Conservation (phyloP, 1,140 invertebrate species). For the Zaprionus nigranus region DNA sequence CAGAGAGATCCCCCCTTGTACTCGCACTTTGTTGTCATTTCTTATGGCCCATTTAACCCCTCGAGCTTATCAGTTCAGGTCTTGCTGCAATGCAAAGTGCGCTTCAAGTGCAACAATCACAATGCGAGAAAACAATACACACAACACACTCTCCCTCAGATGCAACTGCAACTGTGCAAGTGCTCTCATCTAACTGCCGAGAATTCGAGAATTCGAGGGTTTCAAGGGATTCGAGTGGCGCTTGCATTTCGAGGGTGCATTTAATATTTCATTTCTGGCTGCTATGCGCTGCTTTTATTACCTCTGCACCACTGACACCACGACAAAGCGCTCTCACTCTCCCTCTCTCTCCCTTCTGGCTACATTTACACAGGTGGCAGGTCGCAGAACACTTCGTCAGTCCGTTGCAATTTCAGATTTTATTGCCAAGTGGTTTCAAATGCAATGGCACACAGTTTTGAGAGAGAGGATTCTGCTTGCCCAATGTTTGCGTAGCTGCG, state of each 20-base stretch:
- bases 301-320: conserved; percentile 74
- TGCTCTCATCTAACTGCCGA: conserved; percentile 15
- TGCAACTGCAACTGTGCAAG: background rate
- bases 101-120: conserved; percentile 29
- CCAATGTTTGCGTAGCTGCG: conserved; percentile 18
- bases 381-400: conserved; percentile 53
- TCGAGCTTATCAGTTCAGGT: conserved; percentile 3
- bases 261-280: conserved; percentile 75
- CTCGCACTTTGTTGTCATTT: background rate
- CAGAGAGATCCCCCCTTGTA: background rate
- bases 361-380: conserved; percentile 54
- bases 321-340: conserved; percentile 39
- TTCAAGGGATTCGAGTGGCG: conserved; percentile 18
- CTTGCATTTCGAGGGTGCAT: conserved; percentile 55
- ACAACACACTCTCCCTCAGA: conserved; percentile 29
- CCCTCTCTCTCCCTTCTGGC: background rate
- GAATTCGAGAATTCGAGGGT: conserved; percentile 5
- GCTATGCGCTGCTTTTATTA: conserved; percentile 73
- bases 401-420: conserved; percentile 67
- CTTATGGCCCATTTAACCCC: conserved; percentile 35
- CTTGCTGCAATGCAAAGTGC: conserved; percentile 27
- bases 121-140: conserved; percentile 16
- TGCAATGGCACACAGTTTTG: conserved; percentile 54
- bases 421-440: conserved; percentile 78
- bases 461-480: background rate